Evolutionary conservation across 2,113 vertebrate genomes (phyloP), one percentile per base, ranked within the genome.

Genomic region (Saccopteryx bilineata): DNA sequence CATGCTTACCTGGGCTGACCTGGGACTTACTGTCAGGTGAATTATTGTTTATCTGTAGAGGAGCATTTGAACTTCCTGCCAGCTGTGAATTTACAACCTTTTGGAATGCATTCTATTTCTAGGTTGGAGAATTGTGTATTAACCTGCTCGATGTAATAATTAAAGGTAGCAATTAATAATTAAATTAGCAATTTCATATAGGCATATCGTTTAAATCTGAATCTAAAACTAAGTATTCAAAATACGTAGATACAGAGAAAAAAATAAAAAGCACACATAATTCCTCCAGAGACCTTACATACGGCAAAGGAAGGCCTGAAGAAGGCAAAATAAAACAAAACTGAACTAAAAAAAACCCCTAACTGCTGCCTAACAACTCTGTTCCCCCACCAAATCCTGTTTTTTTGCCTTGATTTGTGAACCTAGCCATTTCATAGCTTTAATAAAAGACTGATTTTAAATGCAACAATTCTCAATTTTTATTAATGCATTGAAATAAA

Each of bases 61-160:
- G 63, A 63, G 50, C 21, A 23, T 89, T 86, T 89, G 92, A 48
- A 90, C 88, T 84, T 93, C 60, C 17, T 87, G 33, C 18, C 75
- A 87, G 39, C 52, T 18, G 56, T 75, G 52, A 74, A 79, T 95
- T 95, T 76, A 76, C 26, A 76, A 93, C 66, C 93, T 58, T 84
- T 75, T 69, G 21, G 88, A 87, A 69, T 65, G 33, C 60, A 48
- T 18, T 90, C n/a, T 14, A 56, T 83, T 95, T 87, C 69, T 60
- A 31, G 75, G 18, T 46, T 69, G 50, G 85, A 94, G 50, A 84
- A 72, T n/a, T 93, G 21, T 4, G 46, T 88, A 85, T 83, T 89
- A 83, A 97, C 87, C 69, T n/a, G 63, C 39, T 97, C 48, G 48
- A 48, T 89, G 86, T 90, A 87, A 87, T 96, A 92, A 90, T 90